phyloP scores from a whole-genome alignment of 2,797 vertebrate genomes.

The Hemitrygon akajei region DNA sequence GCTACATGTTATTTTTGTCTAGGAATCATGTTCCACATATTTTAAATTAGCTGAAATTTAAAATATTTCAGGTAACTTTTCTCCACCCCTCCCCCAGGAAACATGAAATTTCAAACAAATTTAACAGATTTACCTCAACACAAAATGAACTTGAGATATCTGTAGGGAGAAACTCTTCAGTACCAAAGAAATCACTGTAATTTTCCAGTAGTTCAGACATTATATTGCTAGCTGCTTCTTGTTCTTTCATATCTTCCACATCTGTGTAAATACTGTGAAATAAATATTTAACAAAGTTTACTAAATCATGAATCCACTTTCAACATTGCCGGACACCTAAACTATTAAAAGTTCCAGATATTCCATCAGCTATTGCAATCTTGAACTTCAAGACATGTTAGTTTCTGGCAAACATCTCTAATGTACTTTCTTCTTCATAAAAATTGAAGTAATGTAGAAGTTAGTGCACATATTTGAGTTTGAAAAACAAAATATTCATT shows the following conservation, averaged over 20 bases:
- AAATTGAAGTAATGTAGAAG: background rate
- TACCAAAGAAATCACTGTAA: constrained; percentile 88
- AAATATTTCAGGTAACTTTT: too few species aligned
- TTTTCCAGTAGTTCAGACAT: constrained; percentile 88
- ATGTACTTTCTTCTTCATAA: background rate
- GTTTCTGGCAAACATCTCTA: background rate
- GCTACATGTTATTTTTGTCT: background rate
- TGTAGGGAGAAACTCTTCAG: constrained; percentile 61
- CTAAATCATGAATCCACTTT: background rate
- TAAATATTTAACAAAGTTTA: constrained; percentile 30
- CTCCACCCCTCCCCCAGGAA: background rate
- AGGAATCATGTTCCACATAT: background rate
- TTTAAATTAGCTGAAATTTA: background rate
- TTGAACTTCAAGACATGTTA: background rate
- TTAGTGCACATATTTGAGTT: background rate
- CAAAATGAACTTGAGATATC: constrained; percentile 37
- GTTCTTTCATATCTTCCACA: constrained; percentile 84
- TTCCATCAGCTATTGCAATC: background rate
- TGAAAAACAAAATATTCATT: too few species aligned
- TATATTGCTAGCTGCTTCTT: constrained; percentile 85
- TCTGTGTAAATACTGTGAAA: constrained; percentile 75
- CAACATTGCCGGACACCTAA: background rate
- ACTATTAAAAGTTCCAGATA: background rate
- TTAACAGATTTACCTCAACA: constrained; percentile 25
- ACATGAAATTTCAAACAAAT: background rate